These are phyloP conservation scores for Drosophila auraria DNA, from an alignment of 1,140 invertebrate genomes.

Conservation along the genomic window DNA sequence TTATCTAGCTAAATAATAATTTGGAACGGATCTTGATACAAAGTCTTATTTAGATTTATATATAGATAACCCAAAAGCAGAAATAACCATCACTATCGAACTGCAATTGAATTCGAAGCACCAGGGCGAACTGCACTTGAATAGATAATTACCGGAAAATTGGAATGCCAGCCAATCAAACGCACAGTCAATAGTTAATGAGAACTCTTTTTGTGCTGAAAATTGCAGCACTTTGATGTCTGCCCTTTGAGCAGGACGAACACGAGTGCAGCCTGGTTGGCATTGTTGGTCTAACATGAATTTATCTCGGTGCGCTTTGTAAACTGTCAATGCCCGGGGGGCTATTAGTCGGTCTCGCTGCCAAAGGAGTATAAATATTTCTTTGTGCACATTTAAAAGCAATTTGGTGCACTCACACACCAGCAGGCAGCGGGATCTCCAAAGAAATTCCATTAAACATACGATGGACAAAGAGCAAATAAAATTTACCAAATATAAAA, in stretches of 20 bases:
- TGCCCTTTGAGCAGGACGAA: conserved; percentile 9
- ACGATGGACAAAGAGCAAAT: conserved; percentile 60
- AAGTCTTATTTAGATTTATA: too few relatives aligned
- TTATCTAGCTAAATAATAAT: too few relatives aligned
- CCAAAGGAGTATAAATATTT: conserved; percentile 59
- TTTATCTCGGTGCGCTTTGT: conserved; percentile 48
- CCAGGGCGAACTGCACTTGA: conserved; percentile 21
- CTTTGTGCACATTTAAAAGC: conserved; percentile 74
- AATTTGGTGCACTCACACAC: conserved; percentile 51
- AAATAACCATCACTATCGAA: not conserved
- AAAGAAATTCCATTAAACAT: conserved; percentile 64
- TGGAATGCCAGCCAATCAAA: conserved; percentile 36
- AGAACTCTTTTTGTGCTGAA: conserved; percentile 39
- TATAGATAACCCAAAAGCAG: too few relatives aligned
- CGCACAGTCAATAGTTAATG: conserved; percentile 47
- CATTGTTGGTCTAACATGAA: conserved; percentile 35
- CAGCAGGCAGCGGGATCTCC: conserved; percentile 11
- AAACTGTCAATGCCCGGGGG: conserved; percentile 56
- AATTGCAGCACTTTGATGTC: conserved; percentile 22
- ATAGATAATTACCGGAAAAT: conserved; percentile 42
- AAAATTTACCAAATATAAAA: conserved; percentile 55
- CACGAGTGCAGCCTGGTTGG: not conserved
- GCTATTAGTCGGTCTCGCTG: conserved; percentile 59
- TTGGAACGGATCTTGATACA: too few relatives aligned
- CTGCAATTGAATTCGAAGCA: conserved; percentile 3